Evolutionary conservation across 2,888 invertebrate species (phyloP).

Genomic region (Lithophane leautieri): DNA sequence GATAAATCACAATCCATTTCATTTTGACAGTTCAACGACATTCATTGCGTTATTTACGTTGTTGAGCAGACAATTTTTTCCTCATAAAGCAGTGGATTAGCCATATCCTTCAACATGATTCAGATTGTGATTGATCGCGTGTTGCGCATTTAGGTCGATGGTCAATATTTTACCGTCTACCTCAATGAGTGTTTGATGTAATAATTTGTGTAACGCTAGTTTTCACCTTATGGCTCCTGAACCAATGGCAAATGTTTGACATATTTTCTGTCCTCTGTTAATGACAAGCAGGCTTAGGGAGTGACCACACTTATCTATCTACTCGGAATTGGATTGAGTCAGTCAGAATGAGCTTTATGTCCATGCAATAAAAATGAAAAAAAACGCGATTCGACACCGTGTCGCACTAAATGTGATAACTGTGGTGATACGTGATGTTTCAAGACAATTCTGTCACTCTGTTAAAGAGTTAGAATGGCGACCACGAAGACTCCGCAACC

Average conservation of each 20-base stretch:
- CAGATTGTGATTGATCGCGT: no score
- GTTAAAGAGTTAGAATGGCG: no score
- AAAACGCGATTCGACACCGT: neutral
- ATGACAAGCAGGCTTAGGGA: neutral
- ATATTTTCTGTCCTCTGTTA: neutral
- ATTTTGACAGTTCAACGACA: no score
- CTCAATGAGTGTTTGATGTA: conserved; percentile 52
- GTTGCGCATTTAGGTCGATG: neutral
- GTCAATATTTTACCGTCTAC: conserved; percentile 43
- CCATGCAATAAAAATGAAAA: neutral
- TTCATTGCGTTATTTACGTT: no score
- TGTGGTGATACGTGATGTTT: neutral
- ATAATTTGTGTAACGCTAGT: conserved; percentile 45
- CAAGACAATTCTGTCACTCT: neutral
- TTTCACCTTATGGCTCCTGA: conserved; percentile 13
- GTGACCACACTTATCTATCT: neutral
- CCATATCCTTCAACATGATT: no score
- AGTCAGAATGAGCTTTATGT: neutral
- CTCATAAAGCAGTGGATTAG: no score
- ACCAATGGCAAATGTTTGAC: neutral
- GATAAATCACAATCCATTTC: no score
- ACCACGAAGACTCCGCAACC: neutral
- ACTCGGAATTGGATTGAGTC: neutral
- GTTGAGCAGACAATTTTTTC: no score
- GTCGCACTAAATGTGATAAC: neutral